Conservation (phyloP, 2,113 vertebrate species). For the Oreochromis tanganicae region DNA sequence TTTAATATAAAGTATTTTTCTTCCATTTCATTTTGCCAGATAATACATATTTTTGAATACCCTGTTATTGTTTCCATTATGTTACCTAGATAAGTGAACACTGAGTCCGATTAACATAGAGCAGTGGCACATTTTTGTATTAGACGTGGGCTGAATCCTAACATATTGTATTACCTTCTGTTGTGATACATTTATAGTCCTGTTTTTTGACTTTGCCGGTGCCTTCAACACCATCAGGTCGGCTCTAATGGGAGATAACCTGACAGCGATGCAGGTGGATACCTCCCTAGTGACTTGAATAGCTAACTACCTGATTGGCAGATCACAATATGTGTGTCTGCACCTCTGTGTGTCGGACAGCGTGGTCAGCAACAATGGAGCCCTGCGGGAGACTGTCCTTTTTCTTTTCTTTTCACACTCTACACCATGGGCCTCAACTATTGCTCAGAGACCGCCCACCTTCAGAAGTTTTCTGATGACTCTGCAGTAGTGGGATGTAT, state of each 20-base stretch:
- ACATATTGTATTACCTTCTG: background rate
- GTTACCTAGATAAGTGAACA: background rate
- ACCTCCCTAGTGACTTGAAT: background rate
- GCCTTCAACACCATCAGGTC: background rate
- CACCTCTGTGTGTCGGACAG: background rate
- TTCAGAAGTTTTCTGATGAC: background rate
- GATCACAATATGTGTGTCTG: background rate
- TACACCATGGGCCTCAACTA: background rate
- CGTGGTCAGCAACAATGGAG: background rate
- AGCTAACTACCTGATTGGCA: background rate
- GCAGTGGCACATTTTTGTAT: background rate
- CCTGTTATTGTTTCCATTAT: background rate
- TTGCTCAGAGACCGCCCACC: background rate
- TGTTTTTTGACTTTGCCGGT: background rate
- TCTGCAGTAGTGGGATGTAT: background rate
- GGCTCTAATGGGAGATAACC: background rate
- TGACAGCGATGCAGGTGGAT: background rate
- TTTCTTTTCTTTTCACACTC: background rate
- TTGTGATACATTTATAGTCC: background rate
- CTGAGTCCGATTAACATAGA: background rate
- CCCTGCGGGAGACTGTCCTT: background rate
- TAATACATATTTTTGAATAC: background rate
- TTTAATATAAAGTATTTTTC: background rate
- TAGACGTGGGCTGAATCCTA: background rate
- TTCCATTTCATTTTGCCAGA: background rate